phyloP scores from a whole-genome alignment of 2,888 invertebrate genomes.

The Calliphora vomitoria region DNA sequence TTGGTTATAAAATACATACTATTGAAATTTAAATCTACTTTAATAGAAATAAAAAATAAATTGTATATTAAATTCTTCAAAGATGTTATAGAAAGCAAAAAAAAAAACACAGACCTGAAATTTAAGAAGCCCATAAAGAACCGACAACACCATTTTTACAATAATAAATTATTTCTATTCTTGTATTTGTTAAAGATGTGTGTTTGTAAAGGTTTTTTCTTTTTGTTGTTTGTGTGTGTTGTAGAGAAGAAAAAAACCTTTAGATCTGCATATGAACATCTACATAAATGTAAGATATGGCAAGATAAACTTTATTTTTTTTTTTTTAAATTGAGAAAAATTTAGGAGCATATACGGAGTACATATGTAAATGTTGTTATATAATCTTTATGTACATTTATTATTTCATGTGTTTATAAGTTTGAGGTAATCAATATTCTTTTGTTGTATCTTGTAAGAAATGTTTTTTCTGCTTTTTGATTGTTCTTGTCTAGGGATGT shows the following conservation, averaged over 20 bases:
- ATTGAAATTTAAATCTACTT: conserved; percentile 19
- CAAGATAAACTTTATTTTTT: not conserved
- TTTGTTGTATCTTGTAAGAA: conserved; percentile 22
- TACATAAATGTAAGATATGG: not conserved
- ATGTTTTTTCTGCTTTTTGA: not conserved
- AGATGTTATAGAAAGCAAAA: not conserved
- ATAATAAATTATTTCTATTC: conserved; percentile 18
- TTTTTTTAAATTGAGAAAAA: not conserved
- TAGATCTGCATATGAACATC: conserved; percentile 5
- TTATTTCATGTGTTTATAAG: conserved; percentile 11
- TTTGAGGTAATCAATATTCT: conserved; percentile 53
- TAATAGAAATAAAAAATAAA: conserved; percentile 36
- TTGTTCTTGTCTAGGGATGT: not conserved
- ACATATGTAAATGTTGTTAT: conserved; percentile 8
- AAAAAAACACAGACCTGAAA: not conserved
- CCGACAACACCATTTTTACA: conserved; percentile 19
- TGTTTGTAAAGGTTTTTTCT: conserved; percentile 4
- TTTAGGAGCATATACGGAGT: not conserved
- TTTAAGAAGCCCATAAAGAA: not conserved
- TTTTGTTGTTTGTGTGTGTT: not conserved
- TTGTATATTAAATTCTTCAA: conserved; percentile 9
- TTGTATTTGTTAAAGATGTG: not conserved
- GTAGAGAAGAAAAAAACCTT: not conserved
- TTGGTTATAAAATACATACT: conserved; percentile 2
- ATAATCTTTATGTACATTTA: conserved; percentile 11